Evolutionary conservation across 2,888 invertebrate genomes (phyloP).

Genomic region (Junonia oenone): DNA sequence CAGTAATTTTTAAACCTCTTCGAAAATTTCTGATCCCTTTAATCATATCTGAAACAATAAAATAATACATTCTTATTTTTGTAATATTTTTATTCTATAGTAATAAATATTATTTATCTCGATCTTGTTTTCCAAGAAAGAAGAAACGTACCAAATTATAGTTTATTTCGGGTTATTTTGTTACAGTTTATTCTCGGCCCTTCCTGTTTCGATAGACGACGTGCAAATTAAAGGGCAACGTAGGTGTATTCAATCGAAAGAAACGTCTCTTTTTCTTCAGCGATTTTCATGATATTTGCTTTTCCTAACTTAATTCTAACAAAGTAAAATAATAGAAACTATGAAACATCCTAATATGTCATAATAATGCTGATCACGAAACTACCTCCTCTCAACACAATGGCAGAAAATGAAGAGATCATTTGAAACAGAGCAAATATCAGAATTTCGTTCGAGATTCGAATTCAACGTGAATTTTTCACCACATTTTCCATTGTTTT

Average conservation of each 20-base stretch:
- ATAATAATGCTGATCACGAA: neutral
- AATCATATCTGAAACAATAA: no score
- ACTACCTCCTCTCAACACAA: neutral
- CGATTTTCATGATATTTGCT: neutral
- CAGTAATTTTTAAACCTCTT: no score
- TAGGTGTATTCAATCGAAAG: constrained; percentile 21
- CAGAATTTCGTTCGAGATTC: neutral
- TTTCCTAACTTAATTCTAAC: neutral
- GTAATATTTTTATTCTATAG: no score
- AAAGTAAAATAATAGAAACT: neutral
- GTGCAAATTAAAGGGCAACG: constrained; percentile 72
- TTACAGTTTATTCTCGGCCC: constrained; percentile 70
- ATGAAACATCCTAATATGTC: neutral
- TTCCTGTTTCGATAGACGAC: constrained; percentile 66
- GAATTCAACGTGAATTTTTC: constrained; percentile 12
- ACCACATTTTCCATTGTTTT: constrained; percentile 64
- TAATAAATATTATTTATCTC: constrained; percentile 12
- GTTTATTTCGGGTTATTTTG: constrained; percentile 73
- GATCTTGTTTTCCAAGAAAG: constrained; percentile 38
- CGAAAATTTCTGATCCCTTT: no score
- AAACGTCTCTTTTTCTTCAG: constrained; percentile 11
- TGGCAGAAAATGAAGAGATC: neutral
- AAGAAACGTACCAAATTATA: constrained; percentile 45
- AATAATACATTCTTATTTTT: no score
- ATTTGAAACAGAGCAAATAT: neutral